Conservation (phyloP, 2,797 vertebrate genomes). For the Lagorchestes hirsutus region DNA sequence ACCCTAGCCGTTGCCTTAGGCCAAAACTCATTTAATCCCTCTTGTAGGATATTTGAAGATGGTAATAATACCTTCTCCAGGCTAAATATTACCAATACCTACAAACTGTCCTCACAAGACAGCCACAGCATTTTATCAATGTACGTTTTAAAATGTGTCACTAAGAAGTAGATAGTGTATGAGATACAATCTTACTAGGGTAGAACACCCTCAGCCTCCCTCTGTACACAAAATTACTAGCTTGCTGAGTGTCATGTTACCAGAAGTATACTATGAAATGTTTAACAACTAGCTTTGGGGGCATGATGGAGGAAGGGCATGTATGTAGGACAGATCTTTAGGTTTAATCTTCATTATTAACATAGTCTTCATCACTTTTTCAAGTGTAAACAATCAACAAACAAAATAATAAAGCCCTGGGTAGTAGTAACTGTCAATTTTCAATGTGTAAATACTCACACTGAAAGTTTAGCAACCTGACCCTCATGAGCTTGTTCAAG, state of each 20-base stretch:
- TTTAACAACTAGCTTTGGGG: neutral
- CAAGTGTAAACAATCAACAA: neutral
- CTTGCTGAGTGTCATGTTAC: neutral
- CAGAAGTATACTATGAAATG: neutral
- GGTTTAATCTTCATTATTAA: neutral
- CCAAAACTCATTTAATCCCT: neutral
- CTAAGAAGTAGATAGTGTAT: neutral
- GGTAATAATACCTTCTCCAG: neutral
- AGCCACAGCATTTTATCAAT: neutral
- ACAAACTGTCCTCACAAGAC: neutral
- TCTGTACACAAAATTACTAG: neutral
- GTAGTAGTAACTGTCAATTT: too few relatives aligned
- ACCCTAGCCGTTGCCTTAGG: neutral
- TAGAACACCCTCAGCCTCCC: neutral
- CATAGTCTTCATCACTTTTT: neutral
- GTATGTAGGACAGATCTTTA: neutral
- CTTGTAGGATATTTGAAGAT: neutral
- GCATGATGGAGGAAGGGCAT: neutral
- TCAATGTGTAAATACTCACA: neutral
- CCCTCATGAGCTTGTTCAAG: neutral
- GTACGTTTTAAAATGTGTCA: neutral
- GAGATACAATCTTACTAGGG: neutral
- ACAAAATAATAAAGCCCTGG: neutral
- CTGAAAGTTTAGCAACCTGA: neutral
- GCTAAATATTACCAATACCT: neutral